Percentiles rank a stretch among this genome's conserved stretches.
Conservation (phyloP, 1,140 invertebrate species). For the Steinernema khuongi region DNA sequence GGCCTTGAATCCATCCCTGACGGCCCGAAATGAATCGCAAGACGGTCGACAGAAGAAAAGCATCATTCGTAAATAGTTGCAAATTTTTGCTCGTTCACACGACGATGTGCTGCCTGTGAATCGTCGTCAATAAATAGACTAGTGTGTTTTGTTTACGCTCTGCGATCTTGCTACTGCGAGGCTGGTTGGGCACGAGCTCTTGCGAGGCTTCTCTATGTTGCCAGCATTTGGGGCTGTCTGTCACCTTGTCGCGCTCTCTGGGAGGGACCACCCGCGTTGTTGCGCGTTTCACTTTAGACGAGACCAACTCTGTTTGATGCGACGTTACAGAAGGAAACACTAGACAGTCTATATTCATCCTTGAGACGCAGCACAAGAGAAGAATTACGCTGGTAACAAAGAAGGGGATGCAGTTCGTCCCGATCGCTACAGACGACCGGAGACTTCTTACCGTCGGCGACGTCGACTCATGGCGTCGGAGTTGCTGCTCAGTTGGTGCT, state of each 20-base stretch:
- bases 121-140: slow-evolving; percentile 13
- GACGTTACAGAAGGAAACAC: background rate
- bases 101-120: background rate
- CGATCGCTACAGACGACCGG: background rate
- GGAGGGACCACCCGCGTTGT: slow-evolving; percentile 10
- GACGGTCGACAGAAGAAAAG: background rate
- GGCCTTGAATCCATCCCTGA: slow-evolving; percentile 35
- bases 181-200: background rate
- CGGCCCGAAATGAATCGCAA: background rate
- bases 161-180: background rate
- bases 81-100: background rate
- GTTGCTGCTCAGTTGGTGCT: background rate
- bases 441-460: background rate
- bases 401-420: background rate
- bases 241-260: background rate
- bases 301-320: background rate
- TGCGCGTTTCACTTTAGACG: background rate
- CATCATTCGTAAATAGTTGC: background rate
- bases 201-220: slow-evolving; percentile 16
- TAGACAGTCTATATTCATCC: background rate
- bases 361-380: background rate
- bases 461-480: background rate
- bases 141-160: slow-evolving; percentile 14
- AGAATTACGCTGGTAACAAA: too few species aligned
- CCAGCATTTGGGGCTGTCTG: background rate